Conservation (phyloP, 2,797 vertebrate genomes). For the Chiroxiphia lanceolata region DNA sequence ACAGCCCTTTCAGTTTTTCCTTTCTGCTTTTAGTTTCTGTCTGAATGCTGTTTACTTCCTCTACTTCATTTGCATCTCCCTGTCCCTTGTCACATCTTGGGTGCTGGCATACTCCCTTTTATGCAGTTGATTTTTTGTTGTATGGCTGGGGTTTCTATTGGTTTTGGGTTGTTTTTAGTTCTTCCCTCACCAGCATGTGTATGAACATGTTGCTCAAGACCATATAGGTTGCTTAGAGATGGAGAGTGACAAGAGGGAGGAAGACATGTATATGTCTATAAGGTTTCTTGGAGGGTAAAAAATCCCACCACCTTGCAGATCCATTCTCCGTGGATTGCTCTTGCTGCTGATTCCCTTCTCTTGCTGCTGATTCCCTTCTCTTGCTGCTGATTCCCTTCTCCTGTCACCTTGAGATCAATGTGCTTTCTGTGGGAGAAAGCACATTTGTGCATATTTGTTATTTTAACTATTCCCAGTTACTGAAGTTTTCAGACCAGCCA, state of each 20-base stretch:
- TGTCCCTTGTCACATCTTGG: not conserved
- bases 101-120: slow-evolving; percentile 41
- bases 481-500: not conserved
- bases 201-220: not conserved
- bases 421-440: not conserved
- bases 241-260: not conserved
- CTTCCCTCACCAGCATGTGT: not conserved
- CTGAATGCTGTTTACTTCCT: not conserved
- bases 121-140: not conserved
- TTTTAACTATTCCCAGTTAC: not conserved
- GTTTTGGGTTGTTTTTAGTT: not conserved
- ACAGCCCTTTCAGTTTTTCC: not conserved
- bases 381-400: not conserved
- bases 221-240: not conserved
- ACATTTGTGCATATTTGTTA: not conserved
- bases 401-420: not conserved
- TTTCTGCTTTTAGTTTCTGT: slow-evolving; percentile 18
- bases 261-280: not conserved
- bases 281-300: not conserved
- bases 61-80: not conserved
- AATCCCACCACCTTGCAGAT: not conserved
- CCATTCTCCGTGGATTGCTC: not conserved
- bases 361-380: not conserved
- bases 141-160: not conserved
- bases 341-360: not conserved